These are phyloP conservation scores for Conger conger DNA, from an alignment of 2,113 vertebrate genomes.

Conservation along the genomic window DNA sequence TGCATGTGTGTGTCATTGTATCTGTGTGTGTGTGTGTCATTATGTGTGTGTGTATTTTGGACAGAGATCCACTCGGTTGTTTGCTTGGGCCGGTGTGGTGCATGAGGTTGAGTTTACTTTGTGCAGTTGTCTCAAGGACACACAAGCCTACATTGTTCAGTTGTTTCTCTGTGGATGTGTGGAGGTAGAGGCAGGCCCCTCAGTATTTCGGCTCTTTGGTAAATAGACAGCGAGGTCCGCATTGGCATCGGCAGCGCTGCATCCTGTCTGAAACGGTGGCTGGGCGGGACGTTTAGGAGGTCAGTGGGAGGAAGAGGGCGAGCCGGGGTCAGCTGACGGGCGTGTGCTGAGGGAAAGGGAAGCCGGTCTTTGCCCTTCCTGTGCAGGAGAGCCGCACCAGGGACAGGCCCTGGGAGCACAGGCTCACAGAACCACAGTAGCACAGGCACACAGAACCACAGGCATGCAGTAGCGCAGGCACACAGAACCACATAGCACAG, in stretches of 20 bases:
- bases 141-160: neutral
- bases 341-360: conserved; percentile 62
- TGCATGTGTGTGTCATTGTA: conserved; percentile 28
- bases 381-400: conserved; percentile 48
- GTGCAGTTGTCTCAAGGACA: neutral
- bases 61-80: neutral
- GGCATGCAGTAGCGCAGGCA: too few species aligned
- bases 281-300: conserved; percentile 25
- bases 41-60: neutral
- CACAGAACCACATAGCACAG: too few species aligned
- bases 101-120: neutral
- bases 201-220: conserved; percentile 15
- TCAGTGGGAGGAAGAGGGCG: conserved; percentile 55
- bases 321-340: conserved; percentile 47
- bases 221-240: conserved; percentile 23
- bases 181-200: conserved; percentile 23
- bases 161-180: conserved; percentile 19
- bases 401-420: neutral
- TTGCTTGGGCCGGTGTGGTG: neutral
- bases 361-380: conserved; percentile 67
- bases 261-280: conserved; percentile 37
- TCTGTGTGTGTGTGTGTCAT: conserved; percentile 28
- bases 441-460: neutral
- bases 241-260: neutral
- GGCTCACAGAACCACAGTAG: neutral